phyloP scores from a whole-genome alignment of 2,113 vertebrate genomes.

The Syngnathus scovelli region DNA sequence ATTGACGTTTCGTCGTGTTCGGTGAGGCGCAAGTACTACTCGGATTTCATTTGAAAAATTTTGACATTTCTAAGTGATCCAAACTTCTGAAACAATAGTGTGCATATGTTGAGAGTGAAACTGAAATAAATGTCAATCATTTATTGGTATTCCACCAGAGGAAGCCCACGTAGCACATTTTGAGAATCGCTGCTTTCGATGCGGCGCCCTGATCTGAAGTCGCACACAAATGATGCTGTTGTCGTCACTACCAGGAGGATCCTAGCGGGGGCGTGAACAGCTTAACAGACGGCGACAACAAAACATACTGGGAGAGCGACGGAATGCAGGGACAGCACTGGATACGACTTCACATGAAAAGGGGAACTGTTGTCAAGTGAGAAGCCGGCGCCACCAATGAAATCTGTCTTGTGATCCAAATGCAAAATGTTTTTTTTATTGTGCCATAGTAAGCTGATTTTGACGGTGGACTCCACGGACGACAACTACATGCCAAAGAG shows the following conservation, averaged over 20 bases:
- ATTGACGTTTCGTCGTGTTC: conserved; percentile 92
- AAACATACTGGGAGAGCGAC: conserved; percentile 97
- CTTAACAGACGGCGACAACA: conserved; percentile 86
- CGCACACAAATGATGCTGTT: background rate
- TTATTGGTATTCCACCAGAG: too few species aligned
- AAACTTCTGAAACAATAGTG: too few species aligned
- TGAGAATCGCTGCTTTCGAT: too few species aligned
- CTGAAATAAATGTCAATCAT: too few species aligned
- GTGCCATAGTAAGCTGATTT: conserved; percentile 79
- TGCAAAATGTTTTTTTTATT: background rate
- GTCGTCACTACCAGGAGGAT: conserved; percentile 76
- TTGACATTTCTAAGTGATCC: too few species aligned
- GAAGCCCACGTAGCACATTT: too few species aligned
- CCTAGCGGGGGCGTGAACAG: conserved; percentile 81
- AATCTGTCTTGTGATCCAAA: background rate
- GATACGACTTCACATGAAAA: conserved; percentile 98
- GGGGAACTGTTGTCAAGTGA: conserved; percentile 94
- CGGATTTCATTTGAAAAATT: background rate
- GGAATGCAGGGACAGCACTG: conserved; percentile 97
- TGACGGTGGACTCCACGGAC: conserved; percentile 91
- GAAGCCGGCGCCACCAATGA: conserved; percentile 17
- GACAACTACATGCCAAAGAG: conserved; percentile 97
- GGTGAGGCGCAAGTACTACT: conserved; percentile 54
- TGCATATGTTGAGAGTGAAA: too few species aligned
- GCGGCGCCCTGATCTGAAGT: background rate